A percentile compares a stretch with the other conserved stretches of the same genome.
phyloP scores from a whole-genome alignment of 2,113 vertebrate species.

The Collichthys lucidus region DNA sequence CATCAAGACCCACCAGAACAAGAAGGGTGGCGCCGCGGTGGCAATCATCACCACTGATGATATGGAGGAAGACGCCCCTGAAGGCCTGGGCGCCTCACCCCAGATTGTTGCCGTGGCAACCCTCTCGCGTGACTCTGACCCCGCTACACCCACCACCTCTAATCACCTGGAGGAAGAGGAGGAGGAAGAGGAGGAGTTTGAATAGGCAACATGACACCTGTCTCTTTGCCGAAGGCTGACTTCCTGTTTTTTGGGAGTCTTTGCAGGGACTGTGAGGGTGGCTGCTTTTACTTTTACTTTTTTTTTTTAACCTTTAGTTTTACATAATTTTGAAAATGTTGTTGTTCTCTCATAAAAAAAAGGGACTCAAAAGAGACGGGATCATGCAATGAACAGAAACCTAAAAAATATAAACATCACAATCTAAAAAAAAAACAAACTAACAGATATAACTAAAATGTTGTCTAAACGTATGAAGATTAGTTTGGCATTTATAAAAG shows the following conservation, averaged over 20 bases:
- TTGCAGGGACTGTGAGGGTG: constrained; percentile 49
- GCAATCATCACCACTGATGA: constrained; percentile 98
- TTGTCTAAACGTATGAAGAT: constrained; percentile 71
- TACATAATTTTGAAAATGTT: constrained; percentile 47
- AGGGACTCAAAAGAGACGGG: constrained; percentile 82
- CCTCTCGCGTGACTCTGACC: constrained; percentile 97
- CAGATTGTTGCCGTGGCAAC: constrained; percentile 96
- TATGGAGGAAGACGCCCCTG: constrained; percentile 94
- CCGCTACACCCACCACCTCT: constrained; percentile 94
- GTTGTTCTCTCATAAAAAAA: constrained; percentile 50
- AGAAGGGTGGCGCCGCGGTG: constrained; percentile 94
- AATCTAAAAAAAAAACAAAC: constrained; percentile 66
- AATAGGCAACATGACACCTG: constrained; percentile 79
- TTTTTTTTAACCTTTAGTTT: constrained; percentile 20
- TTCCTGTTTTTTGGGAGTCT: constrained; percentile 70
- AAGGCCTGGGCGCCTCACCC: constrained; percentile 92
- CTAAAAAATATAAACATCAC: constrained; percentile 68
- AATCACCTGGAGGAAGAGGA: constrained; percentile 92
- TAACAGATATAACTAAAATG: constrained; percentile 66
- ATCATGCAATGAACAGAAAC: constrained; percentile 67
- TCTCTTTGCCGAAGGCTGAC: constrained; percentile 75
- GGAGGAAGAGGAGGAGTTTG: constrained; percentile 83
- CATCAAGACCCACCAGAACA: constrained; percentile 99
- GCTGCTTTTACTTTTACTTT: constrained; percentile 34
- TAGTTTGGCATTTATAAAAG: constrained; percentile 75